Evolutionary conservation across 2,113 vertebrate species (phyloP), one percentile per base, ranked within the genome.

Genomic region (Micronisus gabar): DNA sequence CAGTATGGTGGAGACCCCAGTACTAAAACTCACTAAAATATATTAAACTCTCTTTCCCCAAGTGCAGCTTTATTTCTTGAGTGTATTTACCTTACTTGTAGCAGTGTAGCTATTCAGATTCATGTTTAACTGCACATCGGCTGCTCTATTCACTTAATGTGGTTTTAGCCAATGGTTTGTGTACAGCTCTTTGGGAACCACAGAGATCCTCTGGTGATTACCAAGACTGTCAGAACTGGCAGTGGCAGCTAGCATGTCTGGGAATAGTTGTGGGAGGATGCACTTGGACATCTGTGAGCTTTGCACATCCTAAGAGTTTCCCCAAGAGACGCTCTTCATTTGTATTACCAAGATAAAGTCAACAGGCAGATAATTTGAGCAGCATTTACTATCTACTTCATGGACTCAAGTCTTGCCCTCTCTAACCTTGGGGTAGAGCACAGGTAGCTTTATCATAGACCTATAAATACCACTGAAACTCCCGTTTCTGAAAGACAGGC

Each of bases 331-430:
- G 4, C 15, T 74, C 45, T 95, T 76, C 0, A 3, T 90, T 52
- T 29, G 48, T 92, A 96, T 82, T 78, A 91, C 66, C 29, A 79
- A 72, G 67, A 83, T 62, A 65, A 95, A 90, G 84, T 90, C 91
- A 95, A 93, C 40, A 88, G 59, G 62, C 68, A 91, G 68, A 48
- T 65, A 85, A 85, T 79, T 66, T 73, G 61, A 94, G 47, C 36
- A 62, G 56, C 72, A 53, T 96, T 95, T 94, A 61, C 73, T 45
- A 41, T 56, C 81, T 91, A 23, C 22, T 78, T 87, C 79, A 43
- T 30, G 43, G 55, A 40, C 38, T 86, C 47, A 48, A 66, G 21
- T 36, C 75, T 58, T 55, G 79, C 38, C 38, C 55, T 86, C 55
- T 73, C n/a, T 90, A 88, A 83, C 75, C 55, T 30, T 73, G 82